Base-by-base conservation (phyloP, 2,888 invertebrate genomes). In the Pachycephus smyrnensis region DNA sequence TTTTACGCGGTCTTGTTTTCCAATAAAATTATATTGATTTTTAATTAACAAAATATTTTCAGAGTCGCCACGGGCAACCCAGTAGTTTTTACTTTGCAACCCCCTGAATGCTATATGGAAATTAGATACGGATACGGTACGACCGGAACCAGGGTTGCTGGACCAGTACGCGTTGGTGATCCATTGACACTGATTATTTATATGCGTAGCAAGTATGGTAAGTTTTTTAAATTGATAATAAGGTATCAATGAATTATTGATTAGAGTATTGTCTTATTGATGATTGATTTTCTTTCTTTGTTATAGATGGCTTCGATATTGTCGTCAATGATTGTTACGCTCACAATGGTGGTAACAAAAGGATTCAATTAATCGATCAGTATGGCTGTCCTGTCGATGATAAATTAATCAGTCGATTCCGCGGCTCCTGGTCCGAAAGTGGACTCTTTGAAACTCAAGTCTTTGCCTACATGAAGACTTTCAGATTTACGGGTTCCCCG, bases 41-140 rank as follows among this genome's bases (percentile, higher is more conserved):
- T 71, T 71, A 71, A 23, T 31, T 6, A 33, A 71, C 0, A 15
- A 9, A 11, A 11, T 81, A 81, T 84, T 92, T 91, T 73, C 92
- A 98, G 98, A 92, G 97, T 98, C 83, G 98, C 98, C 80, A 98
- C 98, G 68, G 98, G 98, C 75, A 98, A 98, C 92, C 98, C 98
- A 30, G 97, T 98, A 31, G 97, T 98, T 69, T 98, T 98, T 89
- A 98, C 98, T 0, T 93, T 98, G 76, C 97, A 97, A 83, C 98
- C 98, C 1, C 98, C 98, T 0, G 98, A 98, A 91, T 98, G 98
- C 90, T 97, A 98, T 92, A 98, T 98, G 98, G 98, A 98, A 93
- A 98, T 98, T 87, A 94, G 97, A 83, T 95, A 97, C 84, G 98
- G 98, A 33, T 98, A 97, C 91, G 97, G 97, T 23, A 96, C 97